A percentile compares a stretch with the other conserved stretches of the same genome.
Evolutionary conservation across 1,140 invertebrate genomes (phyloP).

Genomic region (Orchestia grillus): DNA sequence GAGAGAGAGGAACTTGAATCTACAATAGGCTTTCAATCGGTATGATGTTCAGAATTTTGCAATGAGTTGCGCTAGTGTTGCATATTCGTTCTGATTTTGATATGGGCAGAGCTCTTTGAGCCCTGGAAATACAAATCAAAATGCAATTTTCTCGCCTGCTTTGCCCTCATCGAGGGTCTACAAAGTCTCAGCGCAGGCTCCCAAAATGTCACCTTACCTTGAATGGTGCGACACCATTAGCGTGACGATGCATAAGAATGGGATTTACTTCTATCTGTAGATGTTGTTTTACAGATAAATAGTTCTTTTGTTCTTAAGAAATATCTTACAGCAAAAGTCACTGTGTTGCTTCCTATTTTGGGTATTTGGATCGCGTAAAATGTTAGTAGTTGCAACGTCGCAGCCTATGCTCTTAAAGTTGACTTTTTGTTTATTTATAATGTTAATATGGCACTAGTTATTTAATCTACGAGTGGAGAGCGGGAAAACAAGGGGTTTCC

Average conservation of each 20-base stretch:
- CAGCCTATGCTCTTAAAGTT: neutral
- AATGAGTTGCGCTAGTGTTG: neutral
- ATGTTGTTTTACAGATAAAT: neutral
- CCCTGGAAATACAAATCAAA: neutral
- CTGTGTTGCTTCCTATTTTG: neutral
- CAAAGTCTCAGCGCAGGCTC: too few relatives aligned
- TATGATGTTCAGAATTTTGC: neutral
- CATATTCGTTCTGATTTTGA: neutral
- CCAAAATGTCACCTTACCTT: neutral
- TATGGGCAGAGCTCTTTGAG: neutral
- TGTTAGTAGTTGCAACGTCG: neutral
- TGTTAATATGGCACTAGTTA: neutral
- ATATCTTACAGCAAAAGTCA: neutral
- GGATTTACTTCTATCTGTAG: neutral
- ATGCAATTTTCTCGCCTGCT: neutral
- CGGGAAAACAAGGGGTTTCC: neutral
- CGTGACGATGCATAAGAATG: neutral
- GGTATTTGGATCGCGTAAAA: neutral
- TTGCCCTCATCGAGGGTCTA: neutral
- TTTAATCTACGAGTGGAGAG: neutral
- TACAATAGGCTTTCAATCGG: neutral
- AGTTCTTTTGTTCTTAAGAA: neutral
- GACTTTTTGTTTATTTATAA: neutral
- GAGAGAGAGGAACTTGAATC: neutral
- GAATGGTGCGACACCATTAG: neutral